Conservation (phyloP, 2,888 invertebrate species). For the Eupithecia pulchellata region DNA sequence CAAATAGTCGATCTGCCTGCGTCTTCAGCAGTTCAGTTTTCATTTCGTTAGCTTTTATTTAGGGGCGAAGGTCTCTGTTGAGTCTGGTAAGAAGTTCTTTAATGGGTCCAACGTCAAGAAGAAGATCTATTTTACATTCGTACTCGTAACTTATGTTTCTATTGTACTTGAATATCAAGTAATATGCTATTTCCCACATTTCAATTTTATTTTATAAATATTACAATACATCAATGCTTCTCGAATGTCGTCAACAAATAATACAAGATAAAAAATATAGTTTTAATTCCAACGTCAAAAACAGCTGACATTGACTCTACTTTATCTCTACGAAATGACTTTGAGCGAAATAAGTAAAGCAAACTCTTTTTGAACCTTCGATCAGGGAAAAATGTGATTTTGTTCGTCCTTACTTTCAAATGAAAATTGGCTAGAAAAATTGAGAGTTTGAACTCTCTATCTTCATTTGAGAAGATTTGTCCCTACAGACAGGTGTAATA, state of each 20-base stretch:
- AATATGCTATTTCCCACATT: slow-evolving; percentile 83
- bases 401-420: neutral
- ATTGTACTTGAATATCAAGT: slow-evolving; percentile 71
- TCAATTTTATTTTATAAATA: slow-evolving; percentile 47
- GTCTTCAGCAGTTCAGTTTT: slow-evolving; percentile 24
- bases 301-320: slow-evolving; percentile 15
- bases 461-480: neutral
- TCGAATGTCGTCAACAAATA: slow-evolving; percentile 11
- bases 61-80: slow-evolving; percentile 52
- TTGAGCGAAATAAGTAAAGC: neutral
- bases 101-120: slow-evolving; percentile 70
- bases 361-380: neutral
- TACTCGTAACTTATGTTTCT: slow-evolving; percentile 73
- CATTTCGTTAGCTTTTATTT: slow-evolving; percentile 48
- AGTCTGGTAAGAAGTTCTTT: slow-evolving; percentile 65
- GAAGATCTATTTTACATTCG: slow-evolving; percentile 77
- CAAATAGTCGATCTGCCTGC: slow-evolving; percentile 31
- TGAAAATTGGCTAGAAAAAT: too few species aligned
- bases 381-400: neutral
- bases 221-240: slow-evolving; percentile 22
- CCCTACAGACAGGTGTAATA: neutral
- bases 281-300: neutral
- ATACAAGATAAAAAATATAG: neutral
- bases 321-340: neutral
- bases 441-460: neutral